phyloP scores from a whole-genome alignment of 2,888 invertebrate genomes.

The Drosophila merina region DNA sequence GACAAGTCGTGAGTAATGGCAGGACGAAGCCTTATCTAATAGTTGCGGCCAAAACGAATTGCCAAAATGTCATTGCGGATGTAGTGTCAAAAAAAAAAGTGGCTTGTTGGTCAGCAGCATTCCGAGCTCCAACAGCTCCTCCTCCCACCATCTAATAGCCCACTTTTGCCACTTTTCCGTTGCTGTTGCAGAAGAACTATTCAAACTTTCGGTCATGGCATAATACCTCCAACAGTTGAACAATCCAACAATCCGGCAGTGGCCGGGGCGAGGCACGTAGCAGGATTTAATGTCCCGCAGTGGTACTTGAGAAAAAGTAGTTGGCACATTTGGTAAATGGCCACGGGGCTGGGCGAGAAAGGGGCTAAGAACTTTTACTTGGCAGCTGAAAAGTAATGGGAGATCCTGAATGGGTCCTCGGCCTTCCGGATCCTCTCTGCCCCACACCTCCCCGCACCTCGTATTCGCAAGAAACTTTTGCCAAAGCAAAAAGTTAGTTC shows the following conservation, averaged over 20 bases:
- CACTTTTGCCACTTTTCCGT: conserved; percentile 8
- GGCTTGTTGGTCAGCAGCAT: conserved; percentile 58
- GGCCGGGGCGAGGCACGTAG: conserved; percentile 60
- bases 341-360: conserved; percentile 18
- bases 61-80: conserved; percentile 53
- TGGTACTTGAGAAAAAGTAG: conserved; percentile 80
- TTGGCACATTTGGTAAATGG: conserved; percentile 58
- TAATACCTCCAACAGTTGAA: conserved; percentile 71
- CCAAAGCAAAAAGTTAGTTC: conserved; percentile 68
- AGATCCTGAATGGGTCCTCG: conserved; percentile 55
- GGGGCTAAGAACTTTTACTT: conserved; percentile 78
- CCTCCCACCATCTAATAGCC: conserved; percentile 1
- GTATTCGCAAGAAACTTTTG: conserved; percentile 63
- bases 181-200: conserved; percentile 68
- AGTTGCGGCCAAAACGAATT: conserved; percentile 60
- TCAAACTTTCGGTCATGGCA: conserved; percentile 77
- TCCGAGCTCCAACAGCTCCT: not conserved
- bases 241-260: conserved; percentile 47
- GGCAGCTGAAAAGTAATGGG: conserved; percentile 69
- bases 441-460: not conserved
- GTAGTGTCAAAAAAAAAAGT: conserved; percentile 21
- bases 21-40: conserved; percentile 62
- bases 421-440: not conserved
- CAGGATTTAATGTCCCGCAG: conserved; percentile 77
- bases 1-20: conserved; percentile 62